Evolutionary conservation across 2,113 vertebrate genomes (phyloP), one percentile per base, ranked within the genome.

Genomic region (Paramormyrops kingsleyae): DNA sequence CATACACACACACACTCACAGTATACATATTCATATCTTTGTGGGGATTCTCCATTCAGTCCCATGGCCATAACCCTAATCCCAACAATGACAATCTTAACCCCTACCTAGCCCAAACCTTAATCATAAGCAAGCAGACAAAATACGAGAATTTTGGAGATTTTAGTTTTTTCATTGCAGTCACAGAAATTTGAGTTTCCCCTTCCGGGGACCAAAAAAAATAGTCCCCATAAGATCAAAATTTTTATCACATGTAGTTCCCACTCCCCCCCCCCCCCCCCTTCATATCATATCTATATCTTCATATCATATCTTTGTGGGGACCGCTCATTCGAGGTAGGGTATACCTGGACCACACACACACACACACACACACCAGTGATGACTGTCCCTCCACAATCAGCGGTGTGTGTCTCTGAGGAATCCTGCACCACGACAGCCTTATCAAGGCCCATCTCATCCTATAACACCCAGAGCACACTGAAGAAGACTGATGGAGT

Each of bases 401-500:
- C 83, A 84, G 42, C 4, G 10, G n/a, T 31, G 62, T 52, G 50
- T 87, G 15, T 53, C 27, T 85, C 42, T 19, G 53, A 88, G 91
- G 88, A 70, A 89, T 49, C n/a, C 87, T 83, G 5, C 46, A 90
- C 88, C 50, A 46, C 70, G 89, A n/a, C 56, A 62, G 27, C 35
- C 86, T 90, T 90, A 85, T 90, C 88, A 87, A 42, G 9, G 21
- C 27, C 35, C 88, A 84, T 85, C 90, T 90, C 77, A 39, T 53
- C 53, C 27, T 19, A 47, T 89, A 88, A 31, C 86, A 88, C 49
- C 47, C n/a, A 0, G 31, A 87, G 47, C 50, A 53, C 85, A 90
- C 87, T 42, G 62, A 88, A 52, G 52, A 87, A 86, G 87, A 91
- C 85, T 83, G 90, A 90, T 90, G 39, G 59, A 52, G 88, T 88